Conservation (phyloP, 2,888 invertebrate genomes). For the Microdon myrmicae region DNA sequence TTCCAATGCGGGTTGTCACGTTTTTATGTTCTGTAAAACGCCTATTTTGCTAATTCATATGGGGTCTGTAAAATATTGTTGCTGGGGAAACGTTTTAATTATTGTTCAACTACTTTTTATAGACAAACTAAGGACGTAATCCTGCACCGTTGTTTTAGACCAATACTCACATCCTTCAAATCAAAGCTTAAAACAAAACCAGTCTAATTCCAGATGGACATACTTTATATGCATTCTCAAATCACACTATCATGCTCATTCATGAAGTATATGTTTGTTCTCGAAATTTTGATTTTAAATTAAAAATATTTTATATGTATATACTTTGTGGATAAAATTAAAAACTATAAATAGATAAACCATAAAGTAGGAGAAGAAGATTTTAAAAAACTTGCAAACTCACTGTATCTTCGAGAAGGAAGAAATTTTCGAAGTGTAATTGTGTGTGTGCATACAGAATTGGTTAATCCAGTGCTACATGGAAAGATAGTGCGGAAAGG, state of each 20-base stretch:
- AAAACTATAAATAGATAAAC: background rate
- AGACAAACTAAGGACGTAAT: no score
- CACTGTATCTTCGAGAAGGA: constrained; percentile 16
- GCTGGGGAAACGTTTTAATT: no score
- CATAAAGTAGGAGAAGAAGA: constrained; percentile 1
- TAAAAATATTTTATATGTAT: constrained; percentile 13
- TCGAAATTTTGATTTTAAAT: background rate
- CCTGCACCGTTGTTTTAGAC: no score
- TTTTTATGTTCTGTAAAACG: no score
- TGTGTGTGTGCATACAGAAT: constrained; percentile 18
- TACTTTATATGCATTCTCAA: background rate
- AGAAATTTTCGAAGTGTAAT: constrained; percentile 37
- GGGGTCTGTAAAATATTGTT: no score
- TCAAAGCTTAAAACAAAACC: background rate
- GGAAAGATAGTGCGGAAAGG: constrained; percentile 37
- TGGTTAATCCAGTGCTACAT: constrained; percentile 39
- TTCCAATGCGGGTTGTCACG: no score
- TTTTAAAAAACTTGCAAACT: constrained; percentile 39
- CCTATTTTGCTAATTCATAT: no score
- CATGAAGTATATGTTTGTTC: background rate
- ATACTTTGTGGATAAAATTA: constrained; percentile 21
- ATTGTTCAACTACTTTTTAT: no score
- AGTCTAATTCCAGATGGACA: background rate
- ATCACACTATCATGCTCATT: background rate
- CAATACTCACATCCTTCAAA: background rate